Evolutionary conservation across 2,888 invertebrate species (phyloP).

Genomic region (Cephus pulcher): DNA sequence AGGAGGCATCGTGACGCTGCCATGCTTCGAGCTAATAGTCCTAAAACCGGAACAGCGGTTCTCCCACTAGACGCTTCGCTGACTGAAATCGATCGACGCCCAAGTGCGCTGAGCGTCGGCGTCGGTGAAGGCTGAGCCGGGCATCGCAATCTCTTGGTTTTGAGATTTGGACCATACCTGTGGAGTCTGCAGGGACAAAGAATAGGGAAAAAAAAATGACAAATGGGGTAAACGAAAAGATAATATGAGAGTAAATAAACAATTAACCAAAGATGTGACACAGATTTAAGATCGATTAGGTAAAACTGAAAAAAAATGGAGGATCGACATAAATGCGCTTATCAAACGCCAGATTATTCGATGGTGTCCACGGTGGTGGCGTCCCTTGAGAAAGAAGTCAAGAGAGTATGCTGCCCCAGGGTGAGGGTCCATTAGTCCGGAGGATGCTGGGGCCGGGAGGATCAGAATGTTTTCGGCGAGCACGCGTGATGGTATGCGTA

Average conservation of each 20-base stretch:
- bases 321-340: not conserved
- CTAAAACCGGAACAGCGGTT: constrained; percentile 42
- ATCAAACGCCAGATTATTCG: not conserved
- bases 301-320: not conserved
- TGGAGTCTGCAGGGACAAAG: not conserved
- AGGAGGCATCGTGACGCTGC: constrained; percentile 36
- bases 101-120: not conserved
- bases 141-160: not conserved
- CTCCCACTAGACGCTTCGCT: not conserved
- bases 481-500: constrained; percentile 57
- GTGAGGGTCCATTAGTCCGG: not conserved
- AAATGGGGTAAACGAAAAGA: too few relatives aligned
- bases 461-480: constrained; percentile 19
- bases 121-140: not conserved
- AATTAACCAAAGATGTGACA: not conserved
- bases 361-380: not conserved
- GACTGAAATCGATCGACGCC: not conserved
- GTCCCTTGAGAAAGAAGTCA: not conserved
- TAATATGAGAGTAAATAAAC: not conserved
- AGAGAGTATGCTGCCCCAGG: not conserved
- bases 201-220: not conserved
- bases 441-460: not conserved
- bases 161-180: not conserved
- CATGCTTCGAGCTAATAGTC: constrained; percentile 56
- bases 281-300: not conserved